Base-by-base conservation (phyloP, 2,113 vertebrate genomes). In the Anoura caudifer region DNA sequence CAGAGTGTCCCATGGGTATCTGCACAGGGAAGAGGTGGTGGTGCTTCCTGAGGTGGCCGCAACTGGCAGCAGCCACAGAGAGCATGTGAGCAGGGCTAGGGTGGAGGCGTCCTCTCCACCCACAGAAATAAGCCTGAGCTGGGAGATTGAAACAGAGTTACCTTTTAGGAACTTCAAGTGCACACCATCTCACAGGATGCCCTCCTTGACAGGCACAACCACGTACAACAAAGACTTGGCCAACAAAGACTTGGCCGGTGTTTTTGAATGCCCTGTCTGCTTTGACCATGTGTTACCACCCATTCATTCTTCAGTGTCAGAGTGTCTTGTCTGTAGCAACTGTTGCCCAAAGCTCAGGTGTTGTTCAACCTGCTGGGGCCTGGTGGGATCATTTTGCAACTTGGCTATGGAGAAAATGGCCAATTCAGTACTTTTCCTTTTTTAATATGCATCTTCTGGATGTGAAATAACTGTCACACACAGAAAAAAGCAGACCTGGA, bases 321-420 rank as follows among this genome's bases (percentile, higher is more conserved):
- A 59, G 24, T 59, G 24, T 59, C 24, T 59, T 59, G 56, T 59
- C 9, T 59, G 56, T 59, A 56, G 54, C 54, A 56, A 20, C 54
- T 56, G 54, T 56, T 56, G 20, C 54, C 9, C 56, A 26, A 59
- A 59, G 56, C 56, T 59, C 56, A 59, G 0, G 3, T 59, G 56
- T 98, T 99, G 99, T 96, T 99, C 99, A 1, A 99, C 99, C 54
- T 99, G 99, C 98, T 98, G 56, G 99, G 87, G 99, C 59, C 99
- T 99, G 0, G 98, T 99, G 98, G 99, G 99, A 97, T 99, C 99
- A 98, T 99, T 99, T 98, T 99, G 99, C 94, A 99, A 99, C 98
- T 98, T 99, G 99, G 99, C 99, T 87, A 99, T 99, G 99, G 99
- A 99, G 98, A 99, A 99, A 97, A 99, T 99, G 98, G 99, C 99